Evolutionary conservation across 1,140 invertebrate genomes (phyloP), one percentile per base, ranked within the genome.

Genomic region (Anoplolepis gracilipes): DNA sequence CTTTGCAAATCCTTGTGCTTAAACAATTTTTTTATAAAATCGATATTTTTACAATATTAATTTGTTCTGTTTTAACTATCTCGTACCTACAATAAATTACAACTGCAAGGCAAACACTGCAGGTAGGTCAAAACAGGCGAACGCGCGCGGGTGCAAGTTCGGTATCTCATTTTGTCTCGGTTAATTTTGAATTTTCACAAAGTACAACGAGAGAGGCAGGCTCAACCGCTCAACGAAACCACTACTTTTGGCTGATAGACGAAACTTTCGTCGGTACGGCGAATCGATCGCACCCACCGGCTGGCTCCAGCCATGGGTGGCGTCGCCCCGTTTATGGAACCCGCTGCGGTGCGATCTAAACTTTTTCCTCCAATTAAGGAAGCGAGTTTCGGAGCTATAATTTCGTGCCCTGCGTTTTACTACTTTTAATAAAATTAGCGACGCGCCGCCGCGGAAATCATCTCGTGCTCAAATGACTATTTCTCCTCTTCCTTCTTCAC

Each of bases 361-460:
- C 72, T 77, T 84, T 84, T 84, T 77, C 46, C 46, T 10, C 28
- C 73, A 77, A 77, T 84, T 84, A 77, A 84, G 72, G 81, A 22
- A 84, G 81, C 73, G 30, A 77, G 61, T 77, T 84, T 77, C n/a
- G 30, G 2, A 77, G 72, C 57, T 77, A 84, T 77, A 77, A 77
- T 84, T 84, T 84, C 33, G 81, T 64, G 49, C 42, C 4, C 57
- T 49, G 57, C 72, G 61, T 77, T 77, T 84, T 62, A 77, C 46
- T 77, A 84, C 81, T 84, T 84, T 84, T 84, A 84, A 84, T 77
- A 75, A 84, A 84, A 84, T 84, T 84, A 84, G 70, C 46, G 36
- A 77, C 30, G 42, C 57, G n/a, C 22, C 22, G 61, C 22, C 59
- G 72, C 42, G 72, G 25, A 77, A 84, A 65, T 77, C 39, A 25